Evolutionary conservation across 2,888 invertebrate genomes (phyloP).

Genomic region (Cerceris ruficornis): DNA sequence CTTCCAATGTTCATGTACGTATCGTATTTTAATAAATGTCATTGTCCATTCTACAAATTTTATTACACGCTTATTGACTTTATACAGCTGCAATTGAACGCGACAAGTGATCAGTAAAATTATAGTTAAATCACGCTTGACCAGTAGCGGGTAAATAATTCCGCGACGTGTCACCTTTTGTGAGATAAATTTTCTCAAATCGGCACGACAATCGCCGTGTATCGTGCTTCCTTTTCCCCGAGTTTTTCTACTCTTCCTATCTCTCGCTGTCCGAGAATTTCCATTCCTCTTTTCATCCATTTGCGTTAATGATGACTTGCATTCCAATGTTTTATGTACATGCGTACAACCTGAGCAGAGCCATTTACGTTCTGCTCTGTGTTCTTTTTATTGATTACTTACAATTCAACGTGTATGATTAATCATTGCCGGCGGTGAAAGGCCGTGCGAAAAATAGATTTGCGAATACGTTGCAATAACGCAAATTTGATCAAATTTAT

Average conservation of each 20-base stretch:
- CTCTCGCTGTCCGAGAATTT: too few relatives aligned
- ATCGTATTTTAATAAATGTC: background rate
- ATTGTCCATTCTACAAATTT: background rate
- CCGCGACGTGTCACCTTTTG: constrained; percentile 24
- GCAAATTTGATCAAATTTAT: too few relatives aligned
- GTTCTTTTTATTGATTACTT: too few relatives aligned
- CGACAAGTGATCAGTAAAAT: constrained; percentile 27
- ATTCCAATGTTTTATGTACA: too few relatives aligned
- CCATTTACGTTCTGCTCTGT: too few relatives aligned
- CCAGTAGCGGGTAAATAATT: constrained; percentile 42
- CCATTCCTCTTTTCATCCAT: too few relatives aligned
- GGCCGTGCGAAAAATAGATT: too few relatives aligned
- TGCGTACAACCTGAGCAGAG: too few relatives aligned
- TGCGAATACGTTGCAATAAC: too few relatives aligned
- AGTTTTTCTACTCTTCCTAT: background rate
- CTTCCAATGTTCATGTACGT: background rate
- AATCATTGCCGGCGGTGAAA: too few relatives aligned
- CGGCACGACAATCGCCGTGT: constrained; percentile 15
- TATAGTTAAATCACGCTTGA: constrained; percentile 37
- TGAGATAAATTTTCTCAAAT: constrained; percentile 40
- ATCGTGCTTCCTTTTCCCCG: background rate
- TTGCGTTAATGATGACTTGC: too few relatives aligned
- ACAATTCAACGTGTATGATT: too few relatives aligned
- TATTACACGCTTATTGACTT: background rate
- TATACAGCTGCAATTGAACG: background rate